These are phyloP conservation scores for Jordanella pulchra DNA, from an alignment of 2,797 vertebrate species.

Conservation along the genomic window DNA sequence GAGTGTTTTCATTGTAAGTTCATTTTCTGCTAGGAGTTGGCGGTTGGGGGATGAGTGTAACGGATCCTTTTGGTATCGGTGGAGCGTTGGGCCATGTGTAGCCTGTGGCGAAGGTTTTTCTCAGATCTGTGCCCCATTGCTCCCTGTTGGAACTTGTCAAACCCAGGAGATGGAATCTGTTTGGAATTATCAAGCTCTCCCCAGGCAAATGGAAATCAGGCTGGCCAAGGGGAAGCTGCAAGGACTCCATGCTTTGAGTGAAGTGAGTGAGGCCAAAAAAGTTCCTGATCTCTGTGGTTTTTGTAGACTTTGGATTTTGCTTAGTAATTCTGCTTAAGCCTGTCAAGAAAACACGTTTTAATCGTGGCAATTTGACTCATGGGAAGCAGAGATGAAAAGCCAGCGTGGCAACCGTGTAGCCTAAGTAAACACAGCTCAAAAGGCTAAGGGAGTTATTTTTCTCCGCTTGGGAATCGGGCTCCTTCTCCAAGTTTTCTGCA, in stretches of 20 bases:
- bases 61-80: slow-evolving; percentile 70
- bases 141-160: slow-evolving; percentile 77
- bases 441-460: slow-evolving; percentile 34
- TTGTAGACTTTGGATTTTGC: slow-evolving; percentile 44
- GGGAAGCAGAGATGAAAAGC: slow-evolving; percentile 54
- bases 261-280: slow-evolving; percentile 50
- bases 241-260: slow-evolving; percentile 54
- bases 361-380: slow-evolving; percentile 55
- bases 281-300: slow-evolving; percentile 43
- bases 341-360: slow-evolving; percentile 60
- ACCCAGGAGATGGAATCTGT: slow-evolving; percentile 70
- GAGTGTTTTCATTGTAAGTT: slow-evolving; percentile 71
- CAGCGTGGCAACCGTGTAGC: slow-evolving; percentile 33
- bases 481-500: slow-evolving; percentile 23
- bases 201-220: slow-evolving; percentile 70
- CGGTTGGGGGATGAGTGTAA: slow-evolving; percentile 70
- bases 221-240: slow-evolving; percentile 57
- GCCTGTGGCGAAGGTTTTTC: slow-evolving; percentile 72
- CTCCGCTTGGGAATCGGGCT: slow-evolving; percentile 22
- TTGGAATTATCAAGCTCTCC: slow-evolving; percentile 70
- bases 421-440: slow-evolving; percentile 34
- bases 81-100: slow-evolving; percentile 59
- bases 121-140: slow-evolving; percentile 63
- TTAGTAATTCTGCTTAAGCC: slow-evolving; percentile 48
- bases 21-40: slow-evolving; percentile 70